These are phyloP conservation scores for Cygnus olor DNA, from an alignment of 2,797 vertebrate species.

Conservation along the genomic window DNA sequence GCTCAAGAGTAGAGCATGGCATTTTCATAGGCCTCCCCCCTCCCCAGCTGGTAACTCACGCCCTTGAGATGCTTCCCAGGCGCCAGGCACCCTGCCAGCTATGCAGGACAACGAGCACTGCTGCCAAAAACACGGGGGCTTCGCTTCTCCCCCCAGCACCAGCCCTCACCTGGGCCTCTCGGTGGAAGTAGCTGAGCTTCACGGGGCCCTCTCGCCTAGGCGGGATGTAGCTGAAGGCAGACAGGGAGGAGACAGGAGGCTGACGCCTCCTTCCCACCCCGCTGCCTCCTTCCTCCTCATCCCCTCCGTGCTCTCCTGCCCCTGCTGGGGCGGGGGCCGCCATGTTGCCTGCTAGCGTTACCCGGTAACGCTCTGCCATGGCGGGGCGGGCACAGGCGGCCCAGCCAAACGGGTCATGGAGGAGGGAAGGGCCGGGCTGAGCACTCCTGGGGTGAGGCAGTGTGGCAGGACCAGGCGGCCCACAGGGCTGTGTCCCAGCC, in stretches of 20 bases:
- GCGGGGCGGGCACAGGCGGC: no score
- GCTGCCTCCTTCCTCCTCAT: neutral
- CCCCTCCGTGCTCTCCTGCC: fast-evolving
- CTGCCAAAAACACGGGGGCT: neutral
- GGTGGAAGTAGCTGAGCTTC: constrained; percentile 75
- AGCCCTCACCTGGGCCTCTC: constrained; percentile 55
- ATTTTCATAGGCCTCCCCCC: neutral
- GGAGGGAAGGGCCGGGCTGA: neutral
- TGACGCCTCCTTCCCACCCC: neutral
- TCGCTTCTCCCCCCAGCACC: neutral
- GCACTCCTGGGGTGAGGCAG: no score
- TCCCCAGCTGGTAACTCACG: neutral
- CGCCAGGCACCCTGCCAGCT: neutral
- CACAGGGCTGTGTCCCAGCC: no score
- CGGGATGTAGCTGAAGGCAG: constrained; percentile 72
- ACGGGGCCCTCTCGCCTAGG: constrained; percentile 46
- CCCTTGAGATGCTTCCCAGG: neutral
- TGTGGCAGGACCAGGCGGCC: no score
- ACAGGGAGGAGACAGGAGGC: constrained; percentile 9
- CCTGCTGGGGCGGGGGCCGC: neutral
- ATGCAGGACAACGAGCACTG: neutral
- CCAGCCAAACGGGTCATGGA: no score
- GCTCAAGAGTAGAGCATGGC: fast-evolving
- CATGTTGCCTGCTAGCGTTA: neutral
- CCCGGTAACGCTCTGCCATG: neutral